Base-by-base conservation (phyloP, 2,888 invertebrate species). In the Hemaris fuciformis region DNA sequence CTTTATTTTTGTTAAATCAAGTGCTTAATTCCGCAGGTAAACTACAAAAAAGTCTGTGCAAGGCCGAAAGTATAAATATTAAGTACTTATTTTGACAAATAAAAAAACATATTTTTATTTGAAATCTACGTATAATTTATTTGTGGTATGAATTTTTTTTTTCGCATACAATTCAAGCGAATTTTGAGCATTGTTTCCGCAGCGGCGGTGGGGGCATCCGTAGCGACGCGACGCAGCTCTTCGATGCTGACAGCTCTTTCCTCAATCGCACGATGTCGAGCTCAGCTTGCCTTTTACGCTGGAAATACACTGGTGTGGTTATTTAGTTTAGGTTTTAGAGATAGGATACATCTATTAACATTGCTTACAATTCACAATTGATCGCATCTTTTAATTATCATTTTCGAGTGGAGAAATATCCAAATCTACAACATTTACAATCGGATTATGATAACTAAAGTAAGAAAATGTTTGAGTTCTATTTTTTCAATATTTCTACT, bases 151-250 rank as follows among this genome's bases (percentile, higher is more conserved):
- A 13, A 53, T 25, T 53, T n/a, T 13, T 20, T n/a, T 53, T 25
- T 27, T 13, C 8, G n/a, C n/a, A 6, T 43, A 43, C 18, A 27
- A n/a, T 41, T 42, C 10, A 89, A 20, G 88, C 90, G 63, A 92
- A 92, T 64, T 87, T 89, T 7, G 88, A 79, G 70, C 91, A 91
- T 1, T 84, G 84, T 23, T 84, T 84, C 61, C 83, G 68, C 2
- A 78, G 61, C 0, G 84, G 81, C 10, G 79, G 81, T 0, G 81
- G 77, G 0, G 89, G 97, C 95, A 97, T 95, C 94, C 98, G 94
- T 2, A 91, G 80, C 0, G 91, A 88, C 0, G 92, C 91, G 13
- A 91, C 86, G 67, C 85, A 87, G 61, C 87, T 89, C 76, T 92
- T 92, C 1, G 87, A 89, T 7, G 82, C 70, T 0, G 91, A 89